Conservation (phyloP, 2,888 invertebrate species). For the Nineta flava region DNA sequence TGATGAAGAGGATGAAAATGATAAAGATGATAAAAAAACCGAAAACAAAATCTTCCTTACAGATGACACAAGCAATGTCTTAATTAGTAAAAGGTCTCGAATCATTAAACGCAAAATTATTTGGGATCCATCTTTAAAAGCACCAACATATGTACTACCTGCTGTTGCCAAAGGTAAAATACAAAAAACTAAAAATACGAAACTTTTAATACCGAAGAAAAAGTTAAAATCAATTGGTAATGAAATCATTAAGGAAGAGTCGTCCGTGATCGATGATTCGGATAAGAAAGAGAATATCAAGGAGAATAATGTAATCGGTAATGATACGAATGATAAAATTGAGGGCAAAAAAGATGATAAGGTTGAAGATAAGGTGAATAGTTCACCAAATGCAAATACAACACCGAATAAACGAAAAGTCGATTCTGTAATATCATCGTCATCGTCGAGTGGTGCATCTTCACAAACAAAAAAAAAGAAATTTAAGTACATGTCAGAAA, state of each 20-base stretch:
- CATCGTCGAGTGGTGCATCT: constrained; percentile 3
- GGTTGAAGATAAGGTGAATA: constrained; percentile 16
- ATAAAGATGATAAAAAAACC: neutral
- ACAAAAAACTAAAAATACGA: neutral
- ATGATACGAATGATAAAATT: constrained; percentile 10
- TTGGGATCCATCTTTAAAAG: constrained; percentile 46
- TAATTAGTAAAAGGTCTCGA: constrained; percentile 28
- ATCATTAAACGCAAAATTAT: constrained; percentile 58
- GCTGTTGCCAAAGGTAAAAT: neutral
- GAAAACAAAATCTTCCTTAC: constrained; percentile 1
- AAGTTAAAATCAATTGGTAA: neutral
- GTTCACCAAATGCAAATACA: constrained; percentile 14
- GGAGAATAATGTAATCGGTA: constrained; percentile 6
- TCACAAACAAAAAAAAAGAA: neutral
- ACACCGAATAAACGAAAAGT: constrained; percentile 8
- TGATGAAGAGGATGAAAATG: neutral
- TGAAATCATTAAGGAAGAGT: neutral
- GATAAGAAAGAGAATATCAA: neutral
- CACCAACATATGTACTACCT: constrained; percentile 11
- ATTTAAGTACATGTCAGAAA: constrained; percentile 42
- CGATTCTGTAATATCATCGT: constrained; percentile 7
- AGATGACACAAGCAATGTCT: constrained; percentile 8
- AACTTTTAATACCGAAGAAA: neutral
- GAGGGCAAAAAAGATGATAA: constrained; percentile 17
- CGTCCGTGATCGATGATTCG: neutral